Percentiles rank a stretch among this genome's conserved stretches.
phyloP scores from a whole-genome alignment of 2,797 vertebrate species.

The Ctenosaura bakeri region DNA sequence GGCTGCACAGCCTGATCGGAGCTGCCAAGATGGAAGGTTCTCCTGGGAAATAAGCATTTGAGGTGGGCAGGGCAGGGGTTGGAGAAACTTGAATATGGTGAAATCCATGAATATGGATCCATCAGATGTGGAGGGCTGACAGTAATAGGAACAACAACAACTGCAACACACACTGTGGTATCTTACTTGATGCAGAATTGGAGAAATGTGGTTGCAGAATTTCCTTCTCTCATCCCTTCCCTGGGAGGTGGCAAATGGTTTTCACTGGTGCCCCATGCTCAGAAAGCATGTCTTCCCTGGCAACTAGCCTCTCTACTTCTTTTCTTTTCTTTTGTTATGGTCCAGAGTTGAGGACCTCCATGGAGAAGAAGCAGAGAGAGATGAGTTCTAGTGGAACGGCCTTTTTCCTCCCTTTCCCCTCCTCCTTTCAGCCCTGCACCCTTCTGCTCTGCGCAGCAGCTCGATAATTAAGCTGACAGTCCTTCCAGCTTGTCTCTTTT shows the following conservation, averaged over 20 bases:
- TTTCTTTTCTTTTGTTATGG: background rate
- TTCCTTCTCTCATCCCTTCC: too few relatives aligned
- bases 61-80: too few relatives aligned
- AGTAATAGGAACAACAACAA: too few relatives aligned
- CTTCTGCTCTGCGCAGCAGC: background rate
- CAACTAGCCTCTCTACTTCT: background rate
- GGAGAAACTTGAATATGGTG: too few relatives aligned
- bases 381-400: background rate
- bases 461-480: conserved; percentile 22
- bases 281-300: background rate
- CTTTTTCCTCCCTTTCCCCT: background rate
- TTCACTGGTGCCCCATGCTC: too few relatives aligned
- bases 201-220: background rate
- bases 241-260: background rate
- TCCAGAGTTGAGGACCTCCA: background rate
- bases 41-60: too few relatives aligned
- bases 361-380: background rate
- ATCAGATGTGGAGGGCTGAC: too few relatives aligned
- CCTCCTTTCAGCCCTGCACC: background rate
- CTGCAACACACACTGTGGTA: too few relatives aligned
- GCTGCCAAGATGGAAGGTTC: too few relatives aligned
- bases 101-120: too few relatives aligned
- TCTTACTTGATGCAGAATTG: background rate
- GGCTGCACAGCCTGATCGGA: too few relatives aligned
- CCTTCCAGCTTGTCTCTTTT: conserved; percentile 10